phyloP scores from a whole-genome alignment of 2,888 invertebrate species.

The Aproaerema taeniolella region DNA sequence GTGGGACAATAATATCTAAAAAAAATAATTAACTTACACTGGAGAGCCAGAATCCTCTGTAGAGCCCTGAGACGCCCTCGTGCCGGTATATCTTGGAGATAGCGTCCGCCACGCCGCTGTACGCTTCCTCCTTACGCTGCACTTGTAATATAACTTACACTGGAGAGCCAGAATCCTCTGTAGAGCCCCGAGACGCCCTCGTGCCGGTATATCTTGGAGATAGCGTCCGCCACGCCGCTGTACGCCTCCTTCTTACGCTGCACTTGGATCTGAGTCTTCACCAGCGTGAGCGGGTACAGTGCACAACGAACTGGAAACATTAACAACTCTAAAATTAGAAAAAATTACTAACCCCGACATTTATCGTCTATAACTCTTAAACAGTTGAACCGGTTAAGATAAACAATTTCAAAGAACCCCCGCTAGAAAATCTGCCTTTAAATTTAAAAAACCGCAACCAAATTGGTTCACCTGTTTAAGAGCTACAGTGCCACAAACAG shows the following conservation, averaged over 20 bases:
- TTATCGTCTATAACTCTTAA: too few species aligned
- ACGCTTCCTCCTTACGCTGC: neutral
- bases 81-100: conserved; percentile 89
- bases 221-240: conserved; percentile 92
- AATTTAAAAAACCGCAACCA: too few species aligned
- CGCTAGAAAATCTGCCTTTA: too few species aligned
- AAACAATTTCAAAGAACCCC: too few species aligned
- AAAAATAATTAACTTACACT: conserved; percentile 83
- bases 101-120: conserved; percentile 88
- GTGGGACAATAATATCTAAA: too few species aligned
- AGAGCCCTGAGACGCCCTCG: conserved; percentile 92
- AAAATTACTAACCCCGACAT: too few species aligned
- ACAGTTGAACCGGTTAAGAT: too few species aligned
- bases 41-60: conserved; percentile 96
- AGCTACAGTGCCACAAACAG: too few species aligned
- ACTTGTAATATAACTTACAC: conserved; percentile 65
- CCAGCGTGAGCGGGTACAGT: conserved; percentile 94
- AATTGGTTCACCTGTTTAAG: too few species aligned
- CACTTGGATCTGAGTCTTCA: conserved; percentile 95
- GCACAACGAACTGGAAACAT: conserved; percentile 79
- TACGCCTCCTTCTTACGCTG: conserved; percentile 91
- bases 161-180: conserved; percentile 96
- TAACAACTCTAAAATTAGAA: too few species aligned
- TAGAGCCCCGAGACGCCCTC: conserved; percentile 94
- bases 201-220: conserved; percentile 87